These are phyloP conservation scores for Phrynosoma platyrhinos DNA, from an alignment of 2,113 vertebrate species.

Conservation along the genomic window DNA sequence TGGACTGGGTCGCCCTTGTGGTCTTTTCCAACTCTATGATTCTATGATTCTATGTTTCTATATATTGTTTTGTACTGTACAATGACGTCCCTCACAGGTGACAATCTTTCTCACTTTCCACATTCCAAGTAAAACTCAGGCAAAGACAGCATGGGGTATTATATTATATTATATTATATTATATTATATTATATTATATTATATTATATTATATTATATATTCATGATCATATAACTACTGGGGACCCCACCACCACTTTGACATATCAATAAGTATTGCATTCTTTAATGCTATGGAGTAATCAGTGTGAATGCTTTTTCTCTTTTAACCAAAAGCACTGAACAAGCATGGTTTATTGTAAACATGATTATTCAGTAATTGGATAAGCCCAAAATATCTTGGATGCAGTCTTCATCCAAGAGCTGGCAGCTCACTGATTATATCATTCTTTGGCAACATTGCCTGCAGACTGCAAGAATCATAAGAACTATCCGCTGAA, in stretches of 20 bases:
- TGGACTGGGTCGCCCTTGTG: too few species aligned
- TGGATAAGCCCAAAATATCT: constrained; percentile 77
- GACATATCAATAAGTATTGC: constrained; percentile 22
- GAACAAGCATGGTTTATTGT: constrained; percentile 67
- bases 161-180: too few species aligned
- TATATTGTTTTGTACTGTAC: too few species aligned
- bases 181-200: too few species aligned
- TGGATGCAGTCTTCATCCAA: constrained; percentile 70
- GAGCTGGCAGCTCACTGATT: constrained; percentile 74
- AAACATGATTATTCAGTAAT: constrained; percentile 75
- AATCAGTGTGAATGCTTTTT: constrained; percentile 62
- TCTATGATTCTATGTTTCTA: too few species aligned
- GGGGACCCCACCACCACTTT: neutral
- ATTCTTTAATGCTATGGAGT: constrained; percentile 38
- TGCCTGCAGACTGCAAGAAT: constrained; percentile 66
- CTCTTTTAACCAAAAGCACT: constrained; percentile 69
- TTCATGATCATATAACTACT: too few species aligned
- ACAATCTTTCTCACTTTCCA: too few species aligned
- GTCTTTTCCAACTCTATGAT: too few species aligned
- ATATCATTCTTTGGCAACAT: constrained; percentile 76
- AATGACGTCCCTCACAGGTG: too few species aligned
- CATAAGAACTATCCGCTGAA: constrained; percentile 67
- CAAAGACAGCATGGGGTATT: too few species aligned
- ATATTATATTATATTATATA: too few species aligned
- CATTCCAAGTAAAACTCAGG: too few species aligned